phyloP scores from a whole-genome alignment of 1,140 invertebrate species.

The Pachyrhynchus sulphureomaculatus region DNA sequence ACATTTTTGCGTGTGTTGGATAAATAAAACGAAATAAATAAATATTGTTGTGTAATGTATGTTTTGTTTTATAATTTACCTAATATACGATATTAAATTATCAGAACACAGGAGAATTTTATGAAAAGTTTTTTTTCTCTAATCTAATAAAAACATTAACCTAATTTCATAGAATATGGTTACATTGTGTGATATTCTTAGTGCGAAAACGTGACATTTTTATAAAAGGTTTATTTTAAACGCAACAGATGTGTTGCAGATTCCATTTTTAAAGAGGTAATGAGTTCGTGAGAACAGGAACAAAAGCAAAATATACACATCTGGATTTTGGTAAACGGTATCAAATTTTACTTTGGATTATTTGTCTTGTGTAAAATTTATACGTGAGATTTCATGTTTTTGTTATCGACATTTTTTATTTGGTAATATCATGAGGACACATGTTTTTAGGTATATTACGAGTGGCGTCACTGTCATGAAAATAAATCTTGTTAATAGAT shows the following conservation, averaged over 20 bases:
- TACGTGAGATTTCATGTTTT: slow-evolving; percentile 16
- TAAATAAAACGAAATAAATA: too few species aligned
- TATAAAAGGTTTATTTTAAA: slow-evolving; percentile 41
- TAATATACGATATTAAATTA: too few species aligned
- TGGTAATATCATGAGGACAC: too few species aligned
- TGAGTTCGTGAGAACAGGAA: slow-evolving; percentile 45
- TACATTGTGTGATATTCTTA: neutral
- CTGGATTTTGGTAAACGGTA: slow-evolving; percentile 33
- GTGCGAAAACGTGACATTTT: slow-evolving; percentile 39
- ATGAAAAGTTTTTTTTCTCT: too few species aligned
- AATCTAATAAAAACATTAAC: slow-evolving; percentile 26
- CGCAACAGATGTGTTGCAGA: slow-evolving; percentile 43
- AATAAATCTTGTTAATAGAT: too few species aligned
- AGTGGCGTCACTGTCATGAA: too few species aligned
- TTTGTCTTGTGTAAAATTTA: slow-evolving; percentile 22
- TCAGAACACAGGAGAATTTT: too few species aligned
- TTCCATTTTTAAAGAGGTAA: slow-evolving; percentile 42
- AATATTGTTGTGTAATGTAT: too few species aligned
- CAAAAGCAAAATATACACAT: slow-evolving; percentile 44
- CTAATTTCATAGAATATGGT: slow-evolving; percentile 24
- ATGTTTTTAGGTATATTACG: too few species aligned
- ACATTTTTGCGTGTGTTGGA: too few species aligned
- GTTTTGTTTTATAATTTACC: too few species aligned
- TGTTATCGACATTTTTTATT: neutral
- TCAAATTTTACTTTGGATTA: slow-evolving; percentile 28